phyloP scores from a whole-genome alignment of 1,140 invertebrate genomes.

The Branchinecta lindahli region DNA sequence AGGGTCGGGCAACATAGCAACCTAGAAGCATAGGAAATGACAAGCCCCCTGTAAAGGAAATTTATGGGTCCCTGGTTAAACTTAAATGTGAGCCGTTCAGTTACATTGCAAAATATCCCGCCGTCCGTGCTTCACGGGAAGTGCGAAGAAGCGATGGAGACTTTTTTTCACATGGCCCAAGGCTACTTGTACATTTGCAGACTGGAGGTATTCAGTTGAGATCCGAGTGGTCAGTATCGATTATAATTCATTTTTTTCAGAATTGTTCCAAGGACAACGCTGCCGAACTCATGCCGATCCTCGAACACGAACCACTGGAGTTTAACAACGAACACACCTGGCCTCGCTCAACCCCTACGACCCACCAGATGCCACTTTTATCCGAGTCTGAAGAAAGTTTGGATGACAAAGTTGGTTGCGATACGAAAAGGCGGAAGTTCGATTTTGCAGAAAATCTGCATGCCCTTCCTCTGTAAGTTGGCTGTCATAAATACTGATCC shows the following conservation, averaged over 20 bases:
- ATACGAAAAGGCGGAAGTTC: not conserved
- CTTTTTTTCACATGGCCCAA: too few species aligned
- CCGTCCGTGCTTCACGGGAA: too few species aligned
- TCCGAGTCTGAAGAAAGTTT: slow-evolving; percentile 6
- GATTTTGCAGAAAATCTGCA: slow-evolving; percentile 47
- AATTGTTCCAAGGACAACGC: slow-evolving; percentile 44
- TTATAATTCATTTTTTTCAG: slow-evolving; percentile 21
- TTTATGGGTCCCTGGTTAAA: too few species aligned
- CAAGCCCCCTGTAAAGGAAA: too few species aligned
- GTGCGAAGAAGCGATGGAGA: too few species aligned
- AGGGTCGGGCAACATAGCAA: too few species aligned
- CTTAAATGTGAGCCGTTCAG: too few species aligned
- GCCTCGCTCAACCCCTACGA: slow-evolving; percentile 7
- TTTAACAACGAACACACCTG: slow-evolving; percentile 37
- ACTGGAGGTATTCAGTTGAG: too few species aligned
- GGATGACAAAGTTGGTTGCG: not conserved
- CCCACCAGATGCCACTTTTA: not conserved
- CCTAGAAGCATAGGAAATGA: too few species aligned
- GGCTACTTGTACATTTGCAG: too few species aligned
- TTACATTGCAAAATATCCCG: too few species aligned
- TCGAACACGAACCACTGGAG: slow-evolving; percentile 80
- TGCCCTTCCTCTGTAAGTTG: slow-evolving; percentile 44
- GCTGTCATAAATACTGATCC: not conserved
- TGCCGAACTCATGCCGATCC: slow-evolving; percentile 75
- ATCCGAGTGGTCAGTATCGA: too few species aligned